phyloP scores from a whole-genome alignment of 2,113 vertebrate species.

The Callospermophilus lateralis region DNA sequence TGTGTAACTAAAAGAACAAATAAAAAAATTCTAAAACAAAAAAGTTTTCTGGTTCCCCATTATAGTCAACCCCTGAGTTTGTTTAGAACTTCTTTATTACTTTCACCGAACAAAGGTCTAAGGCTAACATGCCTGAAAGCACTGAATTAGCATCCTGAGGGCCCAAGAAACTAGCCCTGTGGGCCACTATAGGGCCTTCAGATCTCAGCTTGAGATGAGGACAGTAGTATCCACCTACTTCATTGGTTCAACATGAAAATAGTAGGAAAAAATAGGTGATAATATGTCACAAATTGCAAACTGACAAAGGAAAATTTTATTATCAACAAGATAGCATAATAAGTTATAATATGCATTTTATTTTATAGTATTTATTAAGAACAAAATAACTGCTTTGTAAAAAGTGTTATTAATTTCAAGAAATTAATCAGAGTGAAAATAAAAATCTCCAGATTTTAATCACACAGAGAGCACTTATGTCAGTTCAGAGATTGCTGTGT shows the following conservation, averaged over 20 bases:
- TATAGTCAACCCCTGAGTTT: neutral
- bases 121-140: neutral
- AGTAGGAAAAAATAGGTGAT: neutral
- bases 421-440: slow-evolving; percentile 21
- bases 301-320: neutral
- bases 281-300: neutral
- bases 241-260: neutral
- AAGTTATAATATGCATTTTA: neutral
- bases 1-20: too few relatives aligned
- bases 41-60: neutral
- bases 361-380: slow-evolving; percentile 28
- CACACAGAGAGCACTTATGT: neutral
- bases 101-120: neutral
- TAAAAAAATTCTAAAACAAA: too few relatives aligned
- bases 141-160: neutral
- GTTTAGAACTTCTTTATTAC: neutral
- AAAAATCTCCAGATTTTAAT: neutral
- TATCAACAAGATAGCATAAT: neutral
- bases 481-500: neutral
- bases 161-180: neutral
- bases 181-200: neutral
- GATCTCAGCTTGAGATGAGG: neutral
- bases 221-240: neutral
- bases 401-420: neutral
- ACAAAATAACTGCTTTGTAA: neutral